phyloP scores from a whole-genome alignment of 2,113 vertebrate species.

The pig (Sus scrofa) region DNA sequence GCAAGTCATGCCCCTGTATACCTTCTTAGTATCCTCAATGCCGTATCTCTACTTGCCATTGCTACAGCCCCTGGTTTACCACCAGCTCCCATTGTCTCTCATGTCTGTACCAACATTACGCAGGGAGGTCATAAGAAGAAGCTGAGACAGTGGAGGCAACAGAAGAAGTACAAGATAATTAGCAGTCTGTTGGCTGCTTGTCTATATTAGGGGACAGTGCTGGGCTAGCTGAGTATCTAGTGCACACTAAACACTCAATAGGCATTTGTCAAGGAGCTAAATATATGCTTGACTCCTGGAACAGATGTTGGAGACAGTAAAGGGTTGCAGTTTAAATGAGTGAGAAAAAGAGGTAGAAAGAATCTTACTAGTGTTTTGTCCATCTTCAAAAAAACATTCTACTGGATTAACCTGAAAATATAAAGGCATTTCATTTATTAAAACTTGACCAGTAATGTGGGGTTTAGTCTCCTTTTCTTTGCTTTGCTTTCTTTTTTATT shows the following conservation, averaged over 20 bases:
- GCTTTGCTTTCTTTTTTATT: background rate
- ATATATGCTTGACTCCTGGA: background rate
- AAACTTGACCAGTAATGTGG: background rate
- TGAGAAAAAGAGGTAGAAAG: background rate
- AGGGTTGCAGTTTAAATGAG: background rate
- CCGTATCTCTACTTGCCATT: background rate
- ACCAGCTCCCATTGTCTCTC: background rate
- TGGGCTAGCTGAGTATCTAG: background rate
- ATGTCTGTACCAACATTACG: background rate
- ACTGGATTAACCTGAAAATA: slow-evolving; percentile 14
- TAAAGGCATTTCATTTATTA: background rate
- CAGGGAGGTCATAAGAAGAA: background rate
- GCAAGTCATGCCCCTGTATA: background rate
- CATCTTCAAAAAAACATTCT: background rate
- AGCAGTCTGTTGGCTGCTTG: background rate
- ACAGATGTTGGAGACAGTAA: background rate
- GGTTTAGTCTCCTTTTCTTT: background rate
- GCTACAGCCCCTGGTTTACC: background rate
- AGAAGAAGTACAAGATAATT: background rate
- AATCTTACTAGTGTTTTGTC: background rate
- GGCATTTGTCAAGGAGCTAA: background rate
- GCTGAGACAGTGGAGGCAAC: background rate
- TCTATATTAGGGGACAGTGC: background rate
- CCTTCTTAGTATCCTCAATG: background rate
- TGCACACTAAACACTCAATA: background rate